Base-by-base conservation (phyloP, 2,113 vertebrate genomes). In the Bolborhynchus lineola region DNA sequence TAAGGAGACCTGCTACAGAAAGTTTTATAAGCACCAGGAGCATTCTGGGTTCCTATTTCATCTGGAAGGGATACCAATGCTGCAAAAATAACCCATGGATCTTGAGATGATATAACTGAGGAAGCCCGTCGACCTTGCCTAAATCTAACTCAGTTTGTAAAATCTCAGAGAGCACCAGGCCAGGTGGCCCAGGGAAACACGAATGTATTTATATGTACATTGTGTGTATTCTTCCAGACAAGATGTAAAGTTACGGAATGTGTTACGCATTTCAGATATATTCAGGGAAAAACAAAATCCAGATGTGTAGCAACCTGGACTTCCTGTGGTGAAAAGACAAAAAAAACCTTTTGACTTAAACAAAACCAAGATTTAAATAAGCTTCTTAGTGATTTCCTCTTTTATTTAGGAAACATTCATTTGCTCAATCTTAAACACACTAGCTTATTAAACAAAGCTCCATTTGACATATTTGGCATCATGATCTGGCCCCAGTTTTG, bases 331-430 rank as follows among this genome's bases (percentile, higher is more conserved):
- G 79, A 83, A 82, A 71, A 65, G 11, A 29, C 0, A 94, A 82
- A 88, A 88, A 88, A 86, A 16, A 39, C 7, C 13, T n/a, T 88
- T 76, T 87, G 26, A 82, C 52, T 62, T 88, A 68, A 91, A 29
- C 25, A 26, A 88, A 96, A 82, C 8, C 68, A 93, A 55, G 24
- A 70, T 92, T 92, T 82, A 88, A 90, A 86, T 75, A 78, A 83
- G 90, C 55, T 63, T 67, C 42, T 75, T 47, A 31, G 33, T 33
- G 14, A 68, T 92, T 96, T 92, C 50, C 0, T 0, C 6, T 49
- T 9, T 35, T 52, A 53, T 78, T 91, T 93, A 86, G 83, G 77
- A 94, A 85, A 62, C 6, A 8, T 9, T 81, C 19, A 42, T 92
- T 93, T 92, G 7, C 18, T 8, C 35, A 53, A 8, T 72, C 33